Base-by-base conservation (phyloP, 2,797 vertebrate genomes). In the Adelosebastes latens region DNA sequence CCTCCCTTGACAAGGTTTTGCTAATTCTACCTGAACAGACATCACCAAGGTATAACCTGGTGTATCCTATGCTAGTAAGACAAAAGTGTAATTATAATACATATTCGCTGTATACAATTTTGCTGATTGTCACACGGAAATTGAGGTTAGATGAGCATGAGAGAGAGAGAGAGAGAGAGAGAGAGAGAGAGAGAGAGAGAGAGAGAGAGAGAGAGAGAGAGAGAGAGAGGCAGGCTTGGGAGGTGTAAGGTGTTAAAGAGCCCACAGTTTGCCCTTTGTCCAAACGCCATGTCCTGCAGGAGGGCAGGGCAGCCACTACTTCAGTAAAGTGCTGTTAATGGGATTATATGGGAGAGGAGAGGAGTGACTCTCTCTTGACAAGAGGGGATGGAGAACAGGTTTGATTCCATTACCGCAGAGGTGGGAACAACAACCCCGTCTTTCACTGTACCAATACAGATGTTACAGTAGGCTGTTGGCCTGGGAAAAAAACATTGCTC, bases 251-350 rank as follows among this genome's bases (percentile, higher is more conserved):
- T 90, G 90, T 92, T 91, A 90, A 86, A 84, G 73, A 83, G 83
- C 79, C 70, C 34, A 53, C 68, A 79, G 79, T 81, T 81, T 61
- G 63, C 84, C 85, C 90, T 79, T 42, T 79, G 72, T 85, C 83
- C 80, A 80, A 68, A 78, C 49, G 6, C 75, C 85, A 64, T 79
- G 87, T 82, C 77, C 85, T 85, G 80, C 68, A 87, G 55, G 55
- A 81, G 46, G 53, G 56, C 83, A 87, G 79, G 70, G 66, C 70
- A 73, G 64, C 80, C 52, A n/a, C 75, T 79, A 72, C 82, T 90
- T 74, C 79, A 80, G 84, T 65, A 74, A 89, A 94, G 89, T 92
- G 86, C 84, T 83, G 73, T 71, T 90, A 92, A 94, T 90, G 72
- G 89, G 90, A 94, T 93, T 94, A 92, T 79, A 72, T 32, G 52